Base-by-base conservation (phyloP, 2,888 invertebrate species). In the Protonemura montana region DNA sequence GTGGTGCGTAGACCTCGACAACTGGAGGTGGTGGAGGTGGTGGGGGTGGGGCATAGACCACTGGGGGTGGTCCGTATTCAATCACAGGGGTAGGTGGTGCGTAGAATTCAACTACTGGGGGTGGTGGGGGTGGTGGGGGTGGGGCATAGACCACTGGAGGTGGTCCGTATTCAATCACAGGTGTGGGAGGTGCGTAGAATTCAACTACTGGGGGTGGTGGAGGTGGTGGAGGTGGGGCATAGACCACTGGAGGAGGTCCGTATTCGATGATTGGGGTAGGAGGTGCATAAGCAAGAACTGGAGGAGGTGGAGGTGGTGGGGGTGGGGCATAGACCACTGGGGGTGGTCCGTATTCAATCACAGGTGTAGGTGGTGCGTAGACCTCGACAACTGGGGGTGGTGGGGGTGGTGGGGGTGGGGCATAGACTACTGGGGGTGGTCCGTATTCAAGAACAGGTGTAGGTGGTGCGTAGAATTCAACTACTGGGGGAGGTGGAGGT, bases 331-430 rank as follows among this genome's bases (percentile, higher is more conserved):
- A 83, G 41, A 83, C 82, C 35, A 7, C 28, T 7, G 41, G 16
- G 25, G 82, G 82, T n/a, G 35, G 41, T 41, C 26, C 82, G 26
- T 81, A 81, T 81, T 83, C 82, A 26, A 42, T 25, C 3, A 83
- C 82, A n/a, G 29, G 82, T 0, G 35, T 42, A n/a, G 82, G 82
- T 5, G 35, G 76, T 76, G 76, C 84, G 27, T 84, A 84, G 5
- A n/a, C 35, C 35, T 35, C 42, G 30, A 76, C 13, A 5, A 81
- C 84, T 59, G 84, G 84, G 26, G 84, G 84, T 59, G 84, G 83
- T 5, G 83, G 83, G 3, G 83, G 83, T 59, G 84, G 84, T 5
- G 84, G 84, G 7, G 84, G 84, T 59, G 84, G 84, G 0, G 76
- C 84, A 21, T 84, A 84, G 27, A 84, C 76, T 76, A 28, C 41